Evolutionary conservation across 2,888 invertebrate species (phyloP).

Genomic region (Papilio demoleus): DNA sequence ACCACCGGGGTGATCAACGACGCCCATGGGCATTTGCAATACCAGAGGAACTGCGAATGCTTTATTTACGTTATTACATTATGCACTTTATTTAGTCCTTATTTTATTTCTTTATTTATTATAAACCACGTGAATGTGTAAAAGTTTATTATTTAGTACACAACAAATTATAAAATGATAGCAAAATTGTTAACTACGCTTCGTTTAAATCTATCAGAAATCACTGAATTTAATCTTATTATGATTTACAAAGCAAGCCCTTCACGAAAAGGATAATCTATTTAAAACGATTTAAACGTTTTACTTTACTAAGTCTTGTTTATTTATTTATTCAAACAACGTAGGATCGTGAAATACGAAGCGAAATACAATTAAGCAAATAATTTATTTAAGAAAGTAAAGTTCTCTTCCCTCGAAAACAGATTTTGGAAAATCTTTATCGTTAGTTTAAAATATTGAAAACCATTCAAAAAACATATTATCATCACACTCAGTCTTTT

Average conservation of each 20-base stretch:
- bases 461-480: too few species aligned
- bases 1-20: too few species aligned
- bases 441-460: neutral
- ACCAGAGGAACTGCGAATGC: too few species aligned
- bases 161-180: constrained; percentile 3
- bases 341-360: constrained; percentile 1
- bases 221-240: constrained; percentile 8
- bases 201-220: neutral
- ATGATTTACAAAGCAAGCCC: neutral
- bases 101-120: neutral
- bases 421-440: too few species aligned
- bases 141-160: neutral
- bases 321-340: constrained; percentile 13
- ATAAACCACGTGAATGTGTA: neutral
- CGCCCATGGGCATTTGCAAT: too few species aligned
- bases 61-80: too few species aligned
- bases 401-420: neutral
- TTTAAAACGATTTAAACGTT: constrained; percentile 9
- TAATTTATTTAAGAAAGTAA: neutral
- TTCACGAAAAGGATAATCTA: constrained; percentile 9
- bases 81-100: too few species aligned
- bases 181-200: neutral
- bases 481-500: too few species aligned
- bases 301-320: constrained; percentile 8
- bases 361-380: constrained; percentile 7